phyloP scores from a whole-genome alignment of 2,888 invertebrate genomes.

The Belgica antarctica region DNA sequence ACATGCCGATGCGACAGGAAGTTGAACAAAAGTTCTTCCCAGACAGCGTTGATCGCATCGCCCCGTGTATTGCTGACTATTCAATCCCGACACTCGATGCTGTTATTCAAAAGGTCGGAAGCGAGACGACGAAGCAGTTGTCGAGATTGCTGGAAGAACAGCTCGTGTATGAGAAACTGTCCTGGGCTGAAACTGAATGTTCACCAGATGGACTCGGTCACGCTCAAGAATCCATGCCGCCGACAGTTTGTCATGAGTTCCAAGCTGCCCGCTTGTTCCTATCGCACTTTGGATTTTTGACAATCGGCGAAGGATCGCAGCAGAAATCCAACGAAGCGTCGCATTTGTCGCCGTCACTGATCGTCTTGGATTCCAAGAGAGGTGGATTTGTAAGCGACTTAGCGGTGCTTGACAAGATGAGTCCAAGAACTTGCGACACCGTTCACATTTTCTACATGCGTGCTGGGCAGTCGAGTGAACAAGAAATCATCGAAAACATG shows the following conservation, averaged over 20 bases:
- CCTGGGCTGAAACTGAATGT: conserved; percentile 56
- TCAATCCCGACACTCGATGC: conserved; percentile 87
- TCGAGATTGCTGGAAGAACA: conserved; percentile 72
- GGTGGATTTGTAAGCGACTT: conserved; percentile 76
- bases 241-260: conserved; percentile 83
- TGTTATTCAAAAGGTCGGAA: conserved; percentile 62
- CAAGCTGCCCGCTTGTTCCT: conserved; percentile 93
- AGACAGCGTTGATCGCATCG: conserved; percentile 74
- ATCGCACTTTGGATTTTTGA: conserved; percentile 91
- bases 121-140: conserved; percentile 60
- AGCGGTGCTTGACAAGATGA: conserved; percentile 78
- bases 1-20: conserved; percentile 63
- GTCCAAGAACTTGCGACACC: conserved; percentile 84
- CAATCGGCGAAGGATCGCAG: conserved; percentile 58
- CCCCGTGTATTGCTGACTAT: conserved; percentile 81
- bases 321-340: conserved; percentile 50
- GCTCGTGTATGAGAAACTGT: conserved; percentile 60
- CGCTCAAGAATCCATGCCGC: conserved; percentile 74
- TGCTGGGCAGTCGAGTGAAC: conserved; percentile 73
- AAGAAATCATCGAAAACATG: conserved; percentile 68
- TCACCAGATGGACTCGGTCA: conserved; percentile 55
- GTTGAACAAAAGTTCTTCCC: conserved; percentile 75
- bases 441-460: conserved; percentile 93
- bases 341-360: conserved; percentile 50
- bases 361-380: conserved; percentile 53